Evolutionary conservation across 2,113 vertebrate genomes (phyloP).

Genomic region (Callopanchax toddi): DNA sequence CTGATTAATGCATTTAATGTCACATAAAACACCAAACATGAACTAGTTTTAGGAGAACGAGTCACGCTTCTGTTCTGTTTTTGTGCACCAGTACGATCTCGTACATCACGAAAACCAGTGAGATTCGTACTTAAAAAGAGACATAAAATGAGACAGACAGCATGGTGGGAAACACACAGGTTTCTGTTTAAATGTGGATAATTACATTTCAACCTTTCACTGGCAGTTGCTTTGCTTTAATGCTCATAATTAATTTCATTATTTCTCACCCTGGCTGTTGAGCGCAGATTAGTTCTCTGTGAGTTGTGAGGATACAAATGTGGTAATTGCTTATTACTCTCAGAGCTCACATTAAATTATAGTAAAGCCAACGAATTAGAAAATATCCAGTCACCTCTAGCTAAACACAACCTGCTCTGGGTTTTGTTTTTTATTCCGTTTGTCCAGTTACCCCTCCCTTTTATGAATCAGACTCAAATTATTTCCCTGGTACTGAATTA

Average conservation of each 20-base stretch:
- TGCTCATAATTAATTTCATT: slow-evolving; percentile 79
- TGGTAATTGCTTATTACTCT: slow-evolving; percentile 74
- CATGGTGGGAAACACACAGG: slow-evolving; percentile 17
- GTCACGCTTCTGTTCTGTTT: background rate
- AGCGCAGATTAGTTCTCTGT: slow-evolving; percentile 75
- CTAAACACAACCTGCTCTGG: slow-evolving; percentile 31
- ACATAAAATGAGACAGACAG: slow-evolving; percentile 41
- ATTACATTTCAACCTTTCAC: slow-evolving; percentile 77
- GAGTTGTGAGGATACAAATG: slow-evolving; percentile 66
- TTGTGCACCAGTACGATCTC: slow-evolving; percentile 8
- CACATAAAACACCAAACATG: too few relatives aligned
- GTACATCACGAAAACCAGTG: slow-evolving; percentile 30
- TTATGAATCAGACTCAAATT: too few relatives aligned
- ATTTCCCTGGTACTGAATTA: too few relatives aligned
- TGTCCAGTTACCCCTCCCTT: too few relatives aligned
- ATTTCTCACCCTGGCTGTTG: slow-evolving; percentile 74
- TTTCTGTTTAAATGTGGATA: slow-evolving; percentile 69
- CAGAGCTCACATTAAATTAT: slow-evolving; percentile 63
- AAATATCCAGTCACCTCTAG: slow-evolving; percentile 71
- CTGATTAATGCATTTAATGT: too few relatives aligned
- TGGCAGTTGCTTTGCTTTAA: slow-evolving; percentile 71
- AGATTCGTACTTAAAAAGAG: slow-evolving; percentile 28
- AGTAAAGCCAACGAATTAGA: slow-evolving; percentile 65
- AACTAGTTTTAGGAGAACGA: too few relatives aligned
- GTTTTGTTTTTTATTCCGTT: slow-evolving; percentile 19